Percentiles rank a stretch among this genome's conserved stretches.
phyloP scores from a whole-genome alignment of 2,797 vertebrate genomes.

The Steatocranus sp. region DNA sequence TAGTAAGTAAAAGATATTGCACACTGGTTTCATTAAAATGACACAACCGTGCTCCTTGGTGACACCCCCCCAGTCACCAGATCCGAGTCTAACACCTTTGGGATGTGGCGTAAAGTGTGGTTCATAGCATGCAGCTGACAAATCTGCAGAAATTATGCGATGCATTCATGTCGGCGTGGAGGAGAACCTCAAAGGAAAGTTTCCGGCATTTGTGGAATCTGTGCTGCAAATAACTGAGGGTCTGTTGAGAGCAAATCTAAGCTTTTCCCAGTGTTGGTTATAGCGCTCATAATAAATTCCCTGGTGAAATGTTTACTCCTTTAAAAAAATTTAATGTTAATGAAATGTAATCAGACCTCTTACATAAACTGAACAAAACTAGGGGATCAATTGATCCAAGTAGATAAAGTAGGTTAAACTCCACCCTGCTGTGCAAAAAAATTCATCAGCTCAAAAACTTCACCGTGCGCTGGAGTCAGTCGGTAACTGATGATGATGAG shows the following conservation, averaged over 20 bases:
- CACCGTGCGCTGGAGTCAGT: background rate
- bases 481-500: background rate
- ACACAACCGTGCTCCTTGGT: background rate
- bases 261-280: background rate
- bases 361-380: background rate
- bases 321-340: background rate
- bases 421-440: background rate
- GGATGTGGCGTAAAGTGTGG: background rate
- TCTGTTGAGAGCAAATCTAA: background rate
- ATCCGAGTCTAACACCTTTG: background rate
- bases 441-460: background rate
- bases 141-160: background rate
- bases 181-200: background rate
- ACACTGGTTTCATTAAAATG: background rate
- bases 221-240: background rate
- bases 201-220: background rate
- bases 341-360: background rate
- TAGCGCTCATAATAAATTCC: background rate
- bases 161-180: background rate
- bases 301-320: background rate
- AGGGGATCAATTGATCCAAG: background rate
- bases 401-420: slow-evolving; percentile 2
- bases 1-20: background rate
- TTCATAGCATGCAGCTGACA: background rate
- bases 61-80: background rate